Conservation (phyloP, 2,797 vertebrate genomes). For the Aythya fuligula region DNA sequence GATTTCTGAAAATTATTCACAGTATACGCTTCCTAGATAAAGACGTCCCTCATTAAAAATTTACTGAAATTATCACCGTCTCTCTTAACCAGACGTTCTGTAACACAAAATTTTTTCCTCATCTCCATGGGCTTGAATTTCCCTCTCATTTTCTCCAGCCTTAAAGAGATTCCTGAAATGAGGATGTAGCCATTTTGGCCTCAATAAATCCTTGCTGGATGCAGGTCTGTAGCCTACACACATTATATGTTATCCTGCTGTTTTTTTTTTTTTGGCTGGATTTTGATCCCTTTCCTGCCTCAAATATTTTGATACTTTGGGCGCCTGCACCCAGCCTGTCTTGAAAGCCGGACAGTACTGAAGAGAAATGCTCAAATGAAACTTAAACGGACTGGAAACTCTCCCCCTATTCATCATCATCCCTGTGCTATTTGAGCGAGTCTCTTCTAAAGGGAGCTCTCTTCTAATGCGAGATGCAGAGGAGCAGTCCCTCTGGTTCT, state of each 20-base stretch:
- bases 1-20: neutral
- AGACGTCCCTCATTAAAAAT: neutral
- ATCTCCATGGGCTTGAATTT: neutral
- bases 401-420: neutral
- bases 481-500: slow-evolving; percentile 14
- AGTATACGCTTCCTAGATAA: neutral
- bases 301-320: neutral
- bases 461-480: neutral
- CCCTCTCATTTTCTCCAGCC: neutral
- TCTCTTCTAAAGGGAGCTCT: neutral
- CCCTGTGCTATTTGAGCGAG: neutral
- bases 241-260: too few relatives aligned
- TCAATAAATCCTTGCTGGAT: neutral
- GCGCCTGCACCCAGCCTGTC: neutral
- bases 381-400: neutral
- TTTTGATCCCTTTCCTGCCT: neutral
- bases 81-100: neutral
- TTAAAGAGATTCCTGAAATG: neutral
- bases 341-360: neutral
- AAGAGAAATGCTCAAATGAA: neutral
- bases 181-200: neutral
- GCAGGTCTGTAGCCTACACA: neutral
- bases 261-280: neutral
- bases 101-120: neutral
- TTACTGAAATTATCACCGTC: neutral